Percentiles rank a stretch among this genome's conserved stretches.
phyloP scores from a whole-genome alignment of 2,113 vertebrate species.

The Phocoena phocoena region DNA sequence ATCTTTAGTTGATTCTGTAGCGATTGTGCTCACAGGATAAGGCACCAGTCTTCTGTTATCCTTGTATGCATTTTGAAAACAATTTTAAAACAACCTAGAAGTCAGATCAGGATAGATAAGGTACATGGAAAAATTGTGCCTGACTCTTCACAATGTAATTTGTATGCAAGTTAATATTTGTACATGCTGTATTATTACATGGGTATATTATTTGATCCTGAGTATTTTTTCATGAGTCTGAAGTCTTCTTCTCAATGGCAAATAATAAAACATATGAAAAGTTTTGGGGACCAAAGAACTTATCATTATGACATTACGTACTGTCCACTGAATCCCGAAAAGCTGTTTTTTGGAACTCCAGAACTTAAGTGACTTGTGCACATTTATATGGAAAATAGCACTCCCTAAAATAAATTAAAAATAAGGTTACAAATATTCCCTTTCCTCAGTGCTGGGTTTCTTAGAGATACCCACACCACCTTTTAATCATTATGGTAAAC shows the following conservation, averaged over 20 bases:
- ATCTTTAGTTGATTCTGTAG: neutral
- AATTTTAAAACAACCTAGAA: neutral
- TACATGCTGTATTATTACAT: neutral
- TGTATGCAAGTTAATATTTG: neutral
- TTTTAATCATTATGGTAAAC: neutral
- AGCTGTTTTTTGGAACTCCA: neutral
- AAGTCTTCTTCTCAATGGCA: neutral
- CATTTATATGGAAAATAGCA: neutral
- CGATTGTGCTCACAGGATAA: neutral
- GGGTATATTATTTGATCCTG: neutral
- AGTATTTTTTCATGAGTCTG: neutral
- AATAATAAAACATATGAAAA: neutral
- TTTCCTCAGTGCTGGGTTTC: neutral
- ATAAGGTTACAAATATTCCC: neutral
- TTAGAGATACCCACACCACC: neutral
- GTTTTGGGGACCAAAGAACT: neutral
- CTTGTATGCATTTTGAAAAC: neutral
- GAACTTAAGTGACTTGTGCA: neutral
- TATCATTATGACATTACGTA: neutral
- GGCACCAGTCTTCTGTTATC: neutral
- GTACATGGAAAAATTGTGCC: neutral
- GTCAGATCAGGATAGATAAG: neutral
- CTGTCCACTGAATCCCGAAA: neutral
- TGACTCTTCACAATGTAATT: neutral
- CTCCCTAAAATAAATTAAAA: neutral